A percentile compares a stretch with the other conserved stretches of the same genome.
Evolutionary conservation across 2,113 vertebrate species (phyloP).

Genomic region (Athene noctua): DNA sequence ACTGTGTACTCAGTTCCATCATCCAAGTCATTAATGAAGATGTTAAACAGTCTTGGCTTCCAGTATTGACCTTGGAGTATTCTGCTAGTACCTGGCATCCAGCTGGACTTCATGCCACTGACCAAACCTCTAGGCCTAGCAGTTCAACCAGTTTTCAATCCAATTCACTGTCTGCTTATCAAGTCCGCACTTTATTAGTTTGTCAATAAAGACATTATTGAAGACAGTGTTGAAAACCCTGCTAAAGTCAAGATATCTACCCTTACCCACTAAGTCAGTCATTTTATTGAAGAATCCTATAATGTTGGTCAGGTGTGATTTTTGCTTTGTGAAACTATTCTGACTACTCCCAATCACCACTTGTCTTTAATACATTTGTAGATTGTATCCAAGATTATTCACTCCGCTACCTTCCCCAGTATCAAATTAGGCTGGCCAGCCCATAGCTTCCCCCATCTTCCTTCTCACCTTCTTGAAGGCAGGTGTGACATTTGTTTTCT

Average conservation of each 20-base stretch:
- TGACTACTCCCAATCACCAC: neutral
- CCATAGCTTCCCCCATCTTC: neutral
- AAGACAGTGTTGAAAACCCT: neutral
- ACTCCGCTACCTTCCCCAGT: neutral
- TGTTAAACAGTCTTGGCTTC: neutral
- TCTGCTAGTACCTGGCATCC: neutral
- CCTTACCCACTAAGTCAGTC: neutral
- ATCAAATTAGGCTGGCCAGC: neutral
- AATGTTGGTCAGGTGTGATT: neutral
- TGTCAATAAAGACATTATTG: neutral
- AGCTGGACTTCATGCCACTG: neutral
- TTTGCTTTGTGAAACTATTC: neutral
- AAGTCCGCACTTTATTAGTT: neutral
- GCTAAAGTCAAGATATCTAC: neutral
- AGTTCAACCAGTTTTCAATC: neutral
- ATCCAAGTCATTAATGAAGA: neutral
- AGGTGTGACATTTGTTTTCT: neutral
- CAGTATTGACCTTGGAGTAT: neutral
- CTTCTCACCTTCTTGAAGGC: neutral
- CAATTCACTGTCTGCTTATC: neutral
- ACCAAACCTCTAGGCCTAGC: neutral
- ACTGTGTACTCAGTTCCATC: neutral
- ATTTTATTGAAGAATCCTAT: neutral
- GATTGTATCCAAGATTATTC: neutral
- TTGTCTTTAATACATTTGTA: neutral